A percentile compares a stretch with the other conserved stretches of the same genome.
Conservation (phyloP, 2,113 vertebrate genomes). For the Gavialis gangeticus region DNA sequence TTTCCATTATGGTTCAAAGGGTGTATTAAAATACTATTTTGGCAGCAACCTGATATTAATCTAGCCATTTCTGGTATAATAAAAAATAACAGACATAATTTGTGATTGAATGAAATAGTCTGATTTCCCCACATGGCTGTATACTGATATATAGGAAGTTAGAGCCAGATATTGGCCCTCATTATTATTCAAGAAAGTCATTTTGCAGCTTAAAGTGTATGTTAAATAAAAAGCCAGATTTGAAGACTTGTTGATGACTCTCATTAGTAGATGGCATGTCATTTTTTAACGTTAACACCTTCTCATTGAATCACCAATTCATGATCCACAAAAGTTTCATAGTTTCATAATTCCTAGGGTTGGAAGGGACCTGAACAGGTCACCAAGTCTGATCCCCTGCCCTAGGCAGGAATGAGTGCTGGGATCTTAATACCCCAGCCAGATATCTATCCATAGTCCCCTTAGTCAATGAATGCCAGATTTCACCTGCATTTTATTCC, state of each 20-base stretch:
- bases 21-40: background rate
- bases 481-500: no score
- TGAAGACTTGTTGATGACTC: background rate
- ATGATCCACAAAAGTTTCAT: no score
- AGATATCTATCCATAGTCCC: no score
- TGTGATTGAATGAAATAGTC: background rate
- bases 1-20: background rate
- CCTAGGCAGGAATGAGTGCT: no score
- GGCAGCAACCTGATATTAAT: fast-evolving
- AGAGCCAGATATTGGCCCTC: background rate
- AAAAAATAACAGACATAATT: background rate
- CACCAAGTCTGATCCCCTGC: no score
- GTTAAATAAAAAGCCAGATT: background rate
- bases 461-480: no score
- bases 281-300: background rate
- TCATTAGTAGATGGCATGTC: background rate
- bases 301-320: background rate
- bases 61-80: background rate
- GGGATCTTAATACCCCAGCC: no score
- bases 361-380: no score
- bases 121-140: background rate
- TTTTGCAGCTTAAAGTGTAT: background rate
- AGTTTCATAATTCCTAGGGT: no score
- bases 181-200: background rate
- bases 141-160: background rate